Evolutionary conservation across 2,113 vertebrate genomes (phyloP), one percentile per base, ranked within the genome.

Genomic region (Alligator sinensis): DNA sequence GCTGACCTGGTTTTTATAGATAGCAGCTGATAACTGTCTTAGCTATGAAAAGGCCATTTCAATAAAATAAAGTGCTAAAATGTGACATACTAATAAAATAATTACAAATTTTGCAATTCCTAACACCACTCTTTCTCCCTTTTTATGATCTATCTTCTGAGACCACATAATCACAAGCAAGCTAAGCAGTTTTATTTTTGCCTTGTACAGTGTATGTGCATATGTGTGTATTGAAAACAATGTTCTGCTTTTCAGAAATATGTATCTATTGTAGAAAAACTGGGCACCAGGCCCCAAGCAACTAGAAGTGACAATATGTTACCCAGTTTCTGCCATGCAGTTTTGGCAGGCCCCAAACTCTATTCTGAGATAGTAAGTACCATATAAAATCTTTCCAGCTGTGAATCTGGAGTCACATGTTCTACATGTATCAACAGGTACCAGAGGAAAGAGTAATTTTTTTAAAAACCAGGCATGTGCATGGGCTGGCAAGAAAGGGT

Each of bases 91-190:
- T 87, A 84, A 60, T 60, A 72, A 89, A 91, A 84, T 64, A 82
- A 83, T 77, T 82, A 28, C 91, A 91, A 70, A 82, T 86, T 82
- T 95, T 61, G 78, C 77, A 60, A 90, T 90, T 87, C 77, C 72
- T 57, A 77, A n/a, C 24, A 27, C 27, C 10, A 72, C 27, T 77
- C 55, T n/a, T 15, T 77, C 54, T 77, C 25, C 27, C 13, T 77
- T 80, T 21, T 21, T 80, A 61, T 87, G 63, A 28, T 21, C 16
- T n/a, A 30, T 68, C 16, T 30, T 13, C n/a, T 34, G 22, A 72
- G 19, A 21, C 19, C 21, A 21, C 30, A 22, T 22, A 13, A 18
- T 22, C 11, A 72, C 34, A 72, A 21, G 11, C 68, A 38, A 38
- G 68, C 19, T 38, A 38, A 5, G 38, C 68, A 34, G 68, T 34